Evolutionary conservation across 2,797 vertebrate species (phyloP), one percentile per base, ranked within the genome.

Genomic region (Gymnocypris eckloni): DNA sequence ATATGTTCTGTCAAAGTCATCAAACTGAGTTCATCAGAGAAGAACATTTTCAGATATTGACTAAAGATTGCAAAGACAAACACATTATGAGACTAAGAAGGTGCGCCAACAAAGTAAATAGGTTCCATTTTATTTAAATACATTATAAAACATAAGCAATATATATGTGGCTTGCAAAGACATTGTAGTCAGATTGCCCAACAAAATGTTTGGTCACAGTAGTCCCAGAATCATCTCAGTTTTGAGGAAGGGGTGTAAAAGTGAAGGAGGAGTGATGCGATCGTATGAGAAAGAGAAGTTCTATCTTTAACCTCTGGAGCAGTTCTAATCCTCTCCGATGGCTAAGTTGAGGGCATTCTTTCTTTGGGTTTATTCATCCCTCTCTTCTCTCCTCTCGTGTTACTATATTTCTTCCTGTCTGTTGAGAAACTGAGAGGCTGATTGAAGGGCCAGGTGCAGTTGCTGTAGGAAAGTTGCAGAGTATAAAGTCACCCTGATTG

Each of bases 301-400:
- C 75, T 82, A 67, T 69, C 50, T 54, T 50, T 54, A 84, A 86
- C 75, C 81, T 84, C 56, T 45, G 71, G 41, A 66, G 87, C 70
- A 71, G 66, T 11, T 70, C 79, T 89, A 90, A 89, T 89, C 87
- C 85, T 86, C 83, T 87, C 86, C 82, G 86, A 80, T 73, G 69
- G 67, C 54, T 11, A 61, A 83, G 59, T 81, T 18, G 83, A 87
- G 76, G 87, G 69, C 80, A 41, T 85, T 80, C 76, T 88, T 80
- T 89, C 61, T 89, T 72, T 71, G 22, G 37, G 72, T 79, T 89
- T 91, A 87, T 89, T 90, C 87, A 89, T 86, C 79, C 69, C 41
- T 84, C 69, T 64, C 73, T 81, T 54, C 71, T 81, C 87, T 75
- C 54, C 64, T 84, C 84, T 90, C 78, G 13, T 56, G 73, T 88